These are phyloP conservation scores for Eulemur macaco DNA, from an alignment of 2,113 vertebrate species.

Conservation along the genomic window DNA sequence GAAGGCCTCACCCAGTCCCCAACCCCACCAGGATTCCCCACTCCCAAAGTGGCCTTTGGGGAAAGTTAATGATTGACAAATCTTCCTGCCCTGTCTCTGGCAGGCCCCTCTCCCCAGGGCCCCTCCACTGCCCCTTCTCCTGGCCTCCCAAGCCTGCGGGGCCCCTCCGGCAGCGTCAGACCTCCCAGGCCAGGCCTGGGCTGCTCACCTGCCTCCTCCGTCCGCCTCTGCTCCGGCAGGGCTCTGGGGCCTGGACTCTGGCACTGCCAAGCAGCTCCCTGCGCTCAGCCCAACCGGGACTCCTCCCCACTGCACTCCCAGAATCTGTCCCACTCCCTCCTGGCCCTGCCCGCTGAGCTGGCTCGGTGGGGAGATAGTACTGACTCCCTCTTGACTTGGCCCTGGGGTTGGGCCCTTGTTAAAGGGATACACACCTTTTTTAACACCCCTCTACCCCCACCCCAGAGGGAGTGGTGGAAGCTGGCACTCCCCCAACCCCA, in stretches of 20 bases:
- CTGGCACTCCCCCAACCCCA: conserved; percentile 40
- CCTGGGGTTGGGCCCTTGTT: conserved; percentile 79
- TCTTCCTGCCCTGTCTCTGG: not conserved
- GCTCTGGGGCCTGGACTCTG: conserved; percentile 65
- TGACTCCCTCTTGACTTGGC: conserved; percentile 69
- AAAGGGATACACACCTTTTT: conserved; percentile 79
- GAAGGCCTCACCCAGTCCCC: not conserved
- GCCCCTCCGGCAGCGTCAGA: not conserved
- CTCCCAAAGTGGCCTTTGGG: not conserved
- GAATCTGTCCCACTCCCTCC: conserved; percentile 73
- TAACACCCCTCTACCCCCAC: conserved; percentile 21
- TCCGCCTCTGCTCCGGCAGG: conserved; percentile 46
- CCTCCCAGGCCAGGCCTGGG: not conserved
- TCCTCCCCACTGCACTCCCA: conserved; percentile 75
- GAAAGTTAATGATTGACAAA: conserved; percentile 44
- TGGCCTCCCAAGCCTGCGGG: not conserved
- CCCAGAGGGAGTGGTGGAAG: conserved; percentile 46
- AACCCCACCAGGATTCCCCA: not conserved
- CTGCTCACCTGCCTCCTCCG: conserved; percentile 69
- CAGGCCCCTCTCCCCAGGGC: not conserved
- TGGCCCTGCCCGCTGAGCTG: conserved; percentile 67
- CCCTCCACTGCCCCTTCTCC: not conserved
- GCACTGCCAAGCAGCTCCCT: conserved; percentile 53
- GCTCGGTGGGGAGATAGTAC: conserved; percentile 69
- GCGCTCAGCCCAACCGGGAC: conserved; percentile 50